Evolutionary conservation across 2,888 invertebrate genomes (phyloP), one percentile per base, ranked within the genome.

Genomic region (Strigamia maritima): DNA sequence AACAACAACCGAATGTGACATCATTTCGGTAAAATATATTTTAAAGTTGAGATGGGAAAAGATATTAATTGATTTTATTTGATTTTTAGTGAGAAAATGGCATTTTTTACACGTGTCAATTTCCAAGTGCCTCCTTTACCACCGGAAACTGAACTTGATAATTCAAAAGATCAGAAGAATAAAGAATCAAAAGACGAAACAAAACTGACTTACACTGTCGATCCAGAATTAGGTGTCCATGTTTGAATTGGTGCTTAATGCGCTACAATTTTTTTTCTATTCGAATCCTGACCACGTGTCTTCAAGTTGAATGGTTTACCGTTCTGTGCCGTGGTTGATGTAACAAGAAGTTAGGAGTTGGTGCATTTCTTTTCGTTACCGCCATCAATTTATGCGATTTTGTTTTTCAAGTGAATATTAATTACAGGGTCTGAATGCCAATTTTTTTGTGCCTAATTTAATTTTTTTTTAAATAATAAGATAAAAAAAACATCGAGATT

Each of bases 1-100:
- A 93, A 83, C 92, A 94, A 81, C 93, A 94, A 85, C 95, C 96
- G 0, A 95, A 97, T 87, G 89, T 95, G 82, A 92, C 95, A 83
- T 94, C 95, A 76, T 97, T 96, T 88, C 94, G 94, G 95, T 95
- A 86, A 90, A 92, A 90, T 22, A n/a, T 54, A 1, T n/a, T 54
- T 8, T 19, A 54, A 19, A 19, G 3, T 49, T 3, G 16, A 8
- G 19, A 16, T n/a, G n/a, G n/a, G 19, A 54, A 54, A 54, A 8
- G n/a, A 54, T 6, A 54, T 54, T 54, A n/a, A 44, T 16, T n/a
- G 35, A 10, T 54, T 22, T 54, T 22, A 4, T 19, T 8, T 3
- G 19, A 19, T 4, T 8, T 54, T 19, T 22, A 97, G 97, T 88
- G 96, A 97, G 88, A 97, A 97, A 88, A 96, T 97, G 92, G 95